Evolutionary conservation across 2,113 vertebrate genomes (phyloP), one percentile per base, ranked within the genome.

Genomic region (Nibea albiflora): DNA sequence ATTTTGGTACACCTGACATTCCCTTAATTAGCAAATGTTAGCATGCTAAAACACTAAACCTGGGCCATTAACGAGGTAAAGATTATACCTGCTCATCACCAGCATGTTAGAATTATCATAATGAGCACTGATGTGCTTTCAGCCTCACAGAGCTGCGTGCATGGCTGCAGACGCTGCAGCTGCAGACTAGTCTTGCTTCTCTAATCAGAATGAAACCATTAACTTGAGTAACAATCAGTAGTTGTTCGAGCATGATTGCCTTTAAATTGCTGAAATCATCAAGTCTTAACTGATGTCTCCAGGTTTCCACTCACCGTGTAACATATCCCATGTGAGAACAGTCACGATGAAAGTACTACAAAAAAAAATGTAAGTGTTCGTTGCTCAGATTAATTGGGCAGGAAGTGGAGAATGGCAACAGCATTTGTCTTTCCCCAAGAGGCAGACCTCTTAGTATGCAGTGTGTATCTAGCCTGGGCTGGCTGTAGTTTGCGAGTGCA

Each of bases 391-490:
- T 84, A 92, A 90, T 88, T 86, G 74, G 10, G n/a, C 58, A 85
- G 67, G 72, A 89, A 85, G 78, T 83, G 50, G 49, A 82, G 58
- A 85, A 73, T 85, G 75, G 88, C 74, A 79, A 65, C 75, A 73
- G 35, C 76, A 84, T 92, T 88, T 80, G 76, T 92, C 87, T 87
- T 82, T 49, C 60, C 71, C 73, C 64, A 54, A 42, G 78, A 80
- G 67, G 63, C 60, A 73, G 64, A 74, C 68, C 67, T 84, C 78
- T 92, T 75, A 83, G 79, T 89, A 89, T 91, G 79, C 84, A 78
- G 44, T 39, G 63, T 69, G 74, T 68, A 81, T 88, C 81, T 58
- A 54, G 68, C 47, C 50, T 56, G 73, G 49, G 39, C 84, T 66
- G 76, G 79, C 81, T 73, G 28, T 71, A 69, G 71, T 87, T 83